Conservation (phyloP, 2,797 vertebrate species). For the Lagodon rhomboides region DNA sequence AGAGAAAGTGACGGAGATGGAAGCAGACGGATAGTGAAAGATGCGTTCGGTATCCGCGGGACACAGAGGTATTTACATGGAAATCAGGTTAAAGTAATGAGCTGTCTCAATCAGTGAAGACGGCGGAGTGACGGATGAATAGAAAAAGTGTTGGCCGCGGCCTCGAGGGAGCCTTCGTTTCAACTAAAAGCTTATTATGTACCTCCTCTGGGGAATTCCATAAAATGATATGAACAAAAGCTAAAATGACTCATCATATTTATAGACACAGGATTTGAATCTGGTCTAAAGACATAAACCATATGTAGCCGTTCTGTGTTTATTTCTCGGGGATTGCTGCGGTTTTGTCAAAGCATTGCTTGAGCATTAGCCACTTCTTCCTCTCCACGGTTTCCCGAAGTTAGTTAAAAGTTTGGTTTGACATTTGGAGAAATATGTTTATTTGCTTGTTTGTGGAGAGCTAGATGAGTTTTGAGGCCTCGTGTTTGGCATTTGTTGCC, state of each 20-base stretch:
- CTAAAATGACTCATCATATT: constrained; percentile 24
- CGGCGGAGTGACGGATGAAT: constrained; percentile 17
- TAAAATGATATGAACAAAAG: constrained; percentile 16
- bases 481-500: too few relatives aligned
- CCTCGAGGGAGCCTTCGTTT: constrained; percentile 14
- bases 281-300: constrained; percentile 18
- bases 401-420: not conserved
- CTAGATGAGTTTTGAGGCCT: not conserved
- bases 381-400: not conserved
- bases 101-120: constrained; percentile 44
- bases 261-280: constrained; percentile 22
- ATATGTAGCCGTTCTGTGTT: constrained; percentile 35
- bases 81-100: constrained; percentile 58
- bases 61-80: constrained; percentile 52
- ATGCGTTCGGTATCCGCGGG: constrained; percentile 31
- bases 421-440: not conserved
- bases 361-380: not conserved
- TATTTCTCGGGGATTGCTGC: not conserved
- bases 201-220: constrained; percentile 8
- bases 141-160: not conserved
- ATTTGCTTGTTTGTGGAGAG: not conserved
- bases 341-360: constrained; percentile 25
- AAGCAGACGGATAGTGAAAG: constrained; percentile 31
- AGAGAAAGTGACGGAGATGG: constrained; percentile 30
- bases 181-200: constrained; percentile 6